Conservation (phyloP, 2,888 invertebrate species). For the Salpingus planirostris region DNA sequence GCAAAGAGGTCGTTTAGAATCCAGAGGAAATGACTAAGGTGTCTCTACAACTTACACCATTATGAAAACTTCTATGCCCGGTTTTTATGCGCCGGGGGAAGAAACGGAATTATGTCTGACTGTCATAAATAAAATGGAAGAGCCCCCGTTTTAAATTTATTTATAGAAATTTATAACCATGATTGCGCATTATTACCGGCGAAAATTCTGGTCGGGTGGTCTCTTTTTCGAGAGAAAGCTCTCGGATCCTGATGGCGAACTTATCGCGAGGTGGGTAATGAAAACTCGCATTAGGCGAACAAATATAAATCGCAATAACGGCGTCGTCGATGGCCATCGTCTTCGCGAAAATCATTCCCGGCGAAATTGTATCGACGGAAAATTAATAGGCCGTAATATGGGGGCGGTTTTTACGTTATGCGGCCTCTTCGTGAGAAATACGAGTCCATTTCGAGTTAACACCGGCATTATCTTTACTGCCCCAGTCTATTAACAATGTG, state of each 20-base stretch:
- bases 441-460: constrained; percentile 2
- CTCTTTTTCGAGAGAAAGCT: too few relatives aligned
- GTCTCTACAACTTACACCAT: constrained; percentile 30
- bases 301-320: constrained; percentile 1
- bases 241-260: too few relatives aligned
- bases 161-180: constrained; percentile 14
- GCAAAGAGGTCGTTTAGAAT: constrained; percentile 31
- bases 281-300: background rate
- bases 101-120: constrained; percentile 16
- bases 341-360: background rate
- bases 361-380: constrained; percentile 1
- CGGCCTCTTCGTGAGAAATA: background rate
- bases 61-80: constrained; percentile 22
- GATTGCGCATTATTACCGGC: constrained; percentile 6
- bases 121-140: constrained; percentile 16
- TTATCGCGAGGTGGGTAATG: background rate
- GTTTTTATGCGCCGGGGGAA: constrained; percentile 14
- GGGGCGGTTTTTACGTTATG: background rate
- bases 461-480: constrained; percentile 1
- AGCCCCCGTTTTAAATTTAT: constrained; percentile 15
- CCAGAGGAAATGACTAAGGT: constrained; percentile 31
- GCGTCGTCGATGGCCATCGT: too few relatives aligned
- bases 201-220: too few relatives aligned
- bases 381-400: constrained; percentile 1
- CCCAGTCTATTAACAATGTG: background rate